These are phyloP conservation scores for Spinus olivaceus DNA, from an alignment of 2,797 vertebrate species.

Conservation along the genomic window DNA sequence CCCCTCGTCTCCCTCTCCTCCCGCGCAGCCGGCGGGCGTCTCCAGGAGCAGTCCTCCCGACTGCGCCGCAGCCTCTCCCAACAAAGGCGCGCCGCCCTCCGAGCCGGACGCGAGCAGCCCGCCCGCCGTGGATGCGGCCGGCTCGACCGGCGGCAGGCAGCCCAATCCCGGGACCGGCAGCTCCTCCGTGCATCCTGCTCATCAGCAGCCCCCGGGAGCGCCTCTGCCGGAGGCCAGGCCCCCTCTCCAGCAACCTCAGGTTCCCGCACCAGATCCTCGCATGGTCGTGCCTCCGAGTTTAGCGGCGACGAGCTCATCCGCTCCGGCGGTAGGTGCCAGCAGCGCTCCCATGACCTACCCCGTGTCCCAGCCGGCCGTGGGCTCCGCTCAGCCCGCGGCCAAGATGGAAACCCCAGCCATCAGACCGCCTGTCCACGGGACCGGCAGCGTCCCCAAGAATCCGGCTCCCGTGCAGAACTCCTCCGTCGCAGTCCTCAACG, in stretches of 20 bases:
- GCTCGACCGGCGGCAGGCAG: constrained; percentile 61
- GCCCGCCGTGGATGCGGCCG: constrained; percentile 59
- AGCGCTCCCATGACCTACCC: constrained; percentile 70
- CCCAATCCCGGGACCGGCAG: constrained; percentile 54
- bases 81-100: constrained; percentile 69
- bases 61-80: constrained; percentile 70
- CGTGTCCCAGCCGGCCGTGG: constrained; percentile 71
- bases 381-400: constrained; percentile 69
- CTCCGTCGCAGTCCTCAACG: constrained; percentile 76
- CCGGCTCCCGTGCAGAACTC: constrained; percentile 74
- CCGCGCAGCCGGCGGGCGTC: constrained; percentile 68
- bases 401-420: constrained; percentile 76
- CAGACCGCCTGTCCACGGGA: constrained; percentile 71
- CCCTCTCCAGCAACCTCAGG: constrained; percentile 79
- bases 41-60: constrained; percentile 77
- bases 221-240: constrained; percentile 75
- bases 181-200: constrained; percentile 70
- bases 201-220: constrained; percentile 73
- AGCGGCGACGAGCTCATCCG: constrained; percentile 64
- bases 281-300: constrained; percentile 75
- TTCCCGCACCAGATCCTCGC: constrained; percentile 77
- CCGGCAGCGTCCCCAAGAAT: constrained; percentile 71
- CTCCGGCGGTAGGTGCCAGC: constrained; percentile 65
- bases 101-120: constrained; percentile 74
- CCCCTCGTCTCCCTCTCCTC: constrained; percentile 81